Percentiles rank a stretch among this genome's conserved stretches.
These are phyloP conservation scores for Drosophila jambulina DNA, from an alignment of 1,140 invertebrate genomes.

Conservation along the genomic window DNA sequence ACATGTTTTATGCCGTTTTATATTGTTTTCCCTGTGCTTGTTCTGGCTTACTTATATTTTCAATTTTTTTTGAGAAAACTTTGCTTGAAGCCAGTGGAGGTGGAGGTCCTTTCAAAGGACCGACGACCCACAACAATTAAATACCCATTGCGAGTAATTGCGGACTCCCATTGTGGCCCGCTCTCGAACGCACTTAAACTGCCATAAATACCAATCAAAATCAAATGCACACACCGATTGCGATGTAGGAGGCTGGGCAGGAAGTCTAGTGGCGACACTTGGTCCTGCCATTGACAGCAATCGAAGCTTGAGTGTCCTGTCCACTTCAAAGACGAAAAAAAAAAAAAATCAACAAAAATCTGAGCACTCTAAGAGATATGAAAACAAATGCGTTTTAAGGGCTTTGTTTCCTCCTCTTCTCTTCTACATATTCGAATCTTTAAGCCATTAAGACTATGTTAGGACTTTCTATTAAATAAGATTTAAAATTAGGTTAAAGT, in stretches of 20 bases:
- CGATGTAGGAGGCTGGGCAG: background rate
- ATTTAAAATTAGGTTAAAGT: background rate
- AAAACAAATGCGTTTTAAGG: background rate
- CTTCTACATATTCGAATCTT: background rate
- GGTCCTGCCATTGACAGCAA: slow-evolving; percentile 42
- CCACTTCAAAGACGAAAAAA: background rate
- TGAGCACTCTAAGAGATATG: background rate
- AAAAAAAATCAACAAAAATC: no score
- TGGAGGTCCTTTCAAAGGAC: slow-evolving; percentile 12
- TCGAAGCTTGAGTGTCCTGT: slow-evolving; percentile 17
- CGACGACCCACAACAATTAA: slow-evolving; percentile 44
- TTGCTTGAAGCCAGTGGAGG: background rate
- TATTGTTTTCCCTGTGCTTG: slow-evolving; percentile 19
- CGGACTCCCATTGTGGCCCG: slow-evolving; percentile 6
- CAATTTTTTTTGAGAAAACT: slow-evolving; percentile 28
- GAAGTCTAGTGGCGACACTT: slow-evolving; percentile 41
- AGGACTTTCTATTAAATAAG: background rate
- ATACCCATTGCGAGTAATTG: slow-evolving; percentile 55
- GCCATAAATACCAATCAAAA: slow-evolving; percentile 85
- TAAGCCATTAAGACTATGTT: background rate
- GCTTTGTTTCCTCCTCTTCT: no score
- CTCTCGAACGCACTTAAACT: slow-evolving; percentile 71
- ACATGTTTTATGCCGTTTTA: slow-evolving; percentile 67
- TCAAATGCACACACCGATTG: slow-evolving; percentile 65
- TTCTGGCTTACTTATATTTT: slow-evolving; percentile 9